Conservation (phyloP, 2,797 vertebrate genomes). For the Fistularia tabacaria region DNA sequence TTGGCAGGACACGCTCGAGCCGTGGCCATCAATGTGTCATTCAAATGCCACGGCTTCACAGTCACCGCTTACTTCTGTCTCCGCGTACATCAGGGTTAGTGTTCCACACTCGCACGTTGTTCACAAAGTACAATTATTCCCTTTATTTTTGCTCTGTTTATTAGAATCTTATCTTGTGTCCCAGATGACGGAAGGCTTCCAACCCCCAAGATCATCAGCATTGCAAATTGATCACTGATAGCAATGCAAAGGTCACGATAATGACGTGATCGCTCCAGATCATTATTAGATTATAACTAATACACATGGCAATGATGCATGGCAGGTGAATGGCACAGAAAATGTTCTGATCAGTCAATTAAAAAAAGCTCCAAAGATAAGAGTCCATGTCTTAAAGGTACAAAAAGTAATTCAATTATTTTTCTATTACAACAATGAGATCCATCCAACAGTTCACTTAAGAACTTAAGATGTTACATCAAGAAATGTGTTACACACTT, state of each 20-base stretch:
- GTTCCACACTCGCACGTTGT: slow-evolving; percentile 30
- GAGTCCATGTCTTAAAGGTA: neutral
- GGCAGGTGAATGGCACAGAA: neutral
- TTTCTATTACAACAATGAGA: too few relatives aligned
- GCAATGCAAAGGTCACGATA: slow-evolving; percentile 17
- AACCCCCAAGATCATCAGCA: neutral
- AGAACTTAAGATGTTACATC: too few relatives aligned
- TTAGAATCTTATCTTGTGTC: neutral
- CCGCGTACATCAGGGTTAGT: slow-evolving; percentile 60
- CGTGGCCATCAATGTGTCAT: slow-evolving; percentile 76
- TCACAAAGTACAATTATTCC: slow-evolving; percentile 19
- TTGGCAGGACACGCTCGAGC: slow-evolving; percentile 66
- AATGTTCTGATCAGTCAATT: neutral
- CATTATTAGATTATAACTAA: slow-evolving; percentile 4
- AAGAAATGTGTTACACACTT: too few relatives aligned
- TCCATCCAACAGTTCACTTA: too few relatives aligned
- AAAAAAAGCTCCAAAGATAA: neutral
- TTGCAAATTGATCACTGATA: neutral
- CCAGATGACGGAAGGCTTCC: neutral
- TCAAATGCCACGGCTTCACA: slow-evolving; percentile 73
- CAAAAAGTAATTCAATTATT: too few relatives aligned
- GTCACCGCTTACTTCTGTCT: slow-evolving; percentile 57
- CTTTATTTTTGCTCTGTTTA: neutral
- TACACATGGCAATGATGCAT: neutral
- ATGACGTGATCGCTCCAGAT: slow-evolving; percentile 3